Conservation (phyloP, 2,113 vertebrate species). For the Hemiscyllium ocellatum region DNA sequence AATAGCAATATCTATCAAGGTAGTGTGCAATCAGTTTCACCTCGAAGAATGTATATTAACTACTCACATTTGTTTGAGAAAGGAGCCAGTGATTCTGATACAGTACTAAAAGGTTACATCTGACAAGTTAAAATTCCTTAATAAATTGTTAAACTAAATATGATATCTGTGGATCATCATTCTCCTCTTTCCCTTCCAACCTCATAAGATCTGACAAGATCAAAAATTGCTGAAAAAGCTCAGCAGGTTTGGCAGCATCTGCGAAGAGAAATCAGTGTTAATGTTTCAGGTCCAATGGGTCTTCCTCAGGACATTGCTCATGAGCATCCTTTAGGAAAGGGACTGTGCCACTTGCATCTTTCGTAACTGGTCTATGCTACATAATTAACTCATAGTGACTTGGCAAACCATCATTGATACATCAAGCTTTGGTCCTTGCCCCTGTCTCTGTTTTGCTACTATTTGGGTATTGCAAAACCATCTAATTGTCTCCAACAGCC, state of each 20-base stretch:
- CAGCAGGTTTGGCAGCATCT: no score
- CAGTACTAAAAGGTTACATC: neutral
- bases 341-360: neutral
- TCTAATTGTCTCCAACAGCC: neutral
- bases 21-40: neutral
- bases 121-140: neutral
- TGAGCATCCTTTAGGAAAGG: neutral
- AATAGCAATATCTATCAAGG: neutral
- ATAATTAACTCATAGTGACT: neutral
- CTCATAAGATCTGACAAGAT: neutral
- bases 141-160: neutral
- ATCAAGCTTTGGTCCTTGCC: neutral
- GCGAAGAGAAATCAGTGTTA: no score
- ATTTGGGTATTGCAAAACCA: neutral
- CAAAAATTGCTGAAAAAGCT: neutral
- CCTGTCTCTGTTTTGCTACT: neutral
- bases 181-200: neutral
- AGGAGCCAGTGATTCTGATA: neutral
- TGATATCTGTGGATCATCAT: neutral
- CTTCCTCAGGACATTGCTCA: no score
- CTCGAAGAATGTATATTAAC: neutral
- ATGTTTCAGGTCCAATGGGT: no score
- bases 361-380: neutral
- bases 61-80: neutral
- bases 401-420: neutral